Conservation (phyloP, 2,888 invertebrate species). For the Hyppa rectilinea region DNA sequence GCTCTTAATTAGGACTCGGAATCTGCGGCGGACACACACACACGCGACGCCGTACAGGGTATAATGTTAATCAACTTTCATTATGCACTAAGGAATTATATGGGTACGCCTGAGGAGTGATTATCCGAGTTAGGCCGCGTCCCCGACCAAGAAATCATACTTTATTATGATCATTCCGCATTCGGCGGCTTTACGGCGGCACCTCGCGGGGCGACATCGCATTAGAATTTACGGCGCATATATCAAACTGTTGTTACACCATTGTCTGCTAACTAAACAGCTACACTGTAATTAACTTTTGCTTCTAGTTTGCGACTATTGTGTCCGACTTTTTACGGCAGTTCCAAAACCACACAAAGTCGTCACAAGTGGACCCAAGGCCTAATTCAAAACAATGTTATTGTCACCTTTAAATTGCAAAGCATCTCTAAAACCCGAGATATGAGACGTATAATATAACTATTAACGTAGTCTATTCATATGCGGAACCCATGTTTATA, state of each 20-base stretch:
- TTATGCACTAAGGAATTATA: slow-evolving; percentile 91
- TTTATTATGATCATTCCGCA: slow-evolving; percentile 88
- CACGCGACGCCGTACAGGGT: slow-evolving; percentile 75
- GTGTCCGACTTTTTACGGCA: not conserved
- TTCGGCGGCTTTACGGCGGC: slow-evolving; percentile 82
- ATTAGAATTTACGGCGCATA: slow-evolving; percentile 88
- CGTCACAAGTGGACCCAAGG: too few species aligned
- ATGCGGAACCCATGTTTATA: slow-evolving; percentile 74
- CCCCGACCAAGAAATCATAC: slow-evolving; percentile 90
- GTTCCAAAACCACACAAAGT: not conserved
- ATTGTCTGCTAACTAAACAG: slow-evolving; percentile 81
- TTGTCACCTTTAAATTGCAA: not conserved
- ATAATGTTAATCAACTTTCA: slow-evolving; percentile 91
- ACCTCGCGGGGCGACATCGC: slow-evolving; percentile 84
- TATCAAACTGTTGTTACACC: slow-evolving; percentile 80
- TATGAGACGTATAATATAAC: slow-evolving; percentile 37
- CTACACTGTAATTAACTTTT: slow-evolving; percentile 81
- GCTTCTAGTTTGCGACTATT: slow-evolving; percentile 45
- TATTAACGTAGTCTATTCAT: slow-evolving; percentile 50
- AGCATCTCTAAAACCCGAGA: slow-evolving; percentile 6
- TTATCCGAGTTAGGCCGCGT: slow-evolving; percentile 88
- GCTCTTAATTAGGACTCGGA: slow-evolving; percentile 96
- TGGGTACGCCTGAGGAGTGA: slow-evolving; percentile 90
- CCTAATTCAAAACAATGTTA: not conserved
- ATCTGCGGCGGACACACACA: slow-evolving; percentile 95